A percentile compares a stretch with the other conserved stretches of the same genome.
These are phyloP conservation scores for Percina caprodes DNA, from an alignment of 2,113 vertebrate genomes.

Conservation along the genomic window DNA sequence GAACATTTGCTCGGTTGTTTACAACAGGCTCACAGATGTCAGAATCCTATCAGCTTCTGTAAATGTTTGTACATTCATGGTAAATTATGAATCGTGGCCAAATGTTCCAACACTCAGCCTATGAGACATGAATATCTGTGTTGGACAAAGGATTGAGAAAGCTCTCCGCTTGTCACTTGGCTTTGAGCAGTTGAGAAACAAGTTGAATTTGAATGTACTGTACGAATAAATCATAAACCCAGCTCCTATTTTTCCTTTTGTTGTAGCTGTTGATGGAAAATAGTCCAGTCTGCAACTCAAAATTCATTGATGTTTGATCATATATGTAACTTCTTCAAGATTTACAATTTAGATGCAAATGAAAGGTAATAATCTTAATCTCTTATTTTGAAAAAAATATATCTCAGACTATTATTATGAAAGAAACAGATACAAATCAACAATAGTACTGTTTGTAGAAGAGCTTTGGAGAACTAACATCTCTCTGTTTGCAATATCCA, in stretches of 20 bases:
- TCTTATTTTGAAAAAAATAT: neutral
- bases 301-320: neutral
- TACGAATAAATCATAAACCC: neutral
- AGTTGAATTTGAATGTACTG: neutral
- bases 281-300: no score
- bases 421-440: neutral
- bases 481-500: neutral
- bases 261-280: neutral
- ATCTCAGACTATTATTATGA: neutral
- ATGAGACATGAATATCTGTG: conserved; percentile 54
- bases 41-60: conserved; percentile 40
- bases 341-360: neutral
- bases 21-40: conserved; percentile 55
- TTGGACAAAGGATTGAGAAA: conserved; percentile 63
- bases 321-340: neutral
- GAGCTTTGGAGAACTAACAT: neutral
- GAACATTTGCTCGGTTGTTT: conserved; percentile 17
- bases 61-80: conserved; percentile 45
- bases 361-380: neutral
- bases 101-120: conserved; percentile 1
- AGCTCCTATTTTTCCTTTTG: neutral
- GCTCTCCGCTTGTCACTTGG: conserved; percentile 24
- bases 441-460: neutral
- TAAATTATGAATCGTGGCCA: conserved; percentile 40
- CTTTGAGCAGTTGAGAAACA: conserved; percentile 15